These are phyloP conservation scores for Neoniphon sammara DNA, from an alignment of 2,797 vertebrate species.

Conservation along the genomic window DNA sequence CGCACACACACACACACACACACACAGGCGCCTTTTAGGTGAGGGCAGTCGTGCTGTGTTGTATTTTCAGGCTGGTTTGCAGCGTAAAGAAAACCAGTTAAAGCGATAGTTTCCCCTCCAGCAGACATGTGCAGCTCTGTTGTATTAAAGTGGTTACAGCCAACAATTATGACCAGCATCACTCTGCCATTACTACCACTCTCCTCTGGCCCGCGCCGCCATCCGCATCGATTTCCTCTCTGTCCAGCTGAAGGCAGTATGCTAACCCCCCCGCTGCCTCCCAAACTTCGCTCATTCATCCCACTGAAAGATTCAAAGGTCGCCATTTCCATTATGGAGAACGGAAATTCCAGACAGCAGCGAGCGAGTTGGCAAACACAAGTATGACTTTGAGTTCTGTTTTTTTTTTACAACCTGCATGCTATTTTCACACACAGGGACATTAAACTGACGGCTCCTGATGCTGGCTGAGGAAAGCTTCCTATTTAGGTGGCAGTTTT, in stretches of 20 bases:
- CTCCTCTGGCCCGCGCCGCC: slow-evolving; percentile 3
- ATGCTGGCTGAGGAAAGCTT: no score
- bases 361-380: no score
- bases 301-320: slow-evolving; percentile 6
- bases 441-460: no score
- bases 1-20: no score
- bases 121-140: neutral
- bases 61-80: slow-evolving; percentile 36
- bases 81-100: slow-evolving; percentile 7
- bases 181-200: slow-evolving; percentile 2
- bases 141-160: slow-evolving; percentile 28
- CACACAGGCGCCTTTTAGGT: no score
- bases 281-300: slow-evolving; percentile 17
- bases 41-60: neutral
- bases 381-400: no score
- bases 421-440: no score
- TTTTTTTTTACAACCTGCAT: no score
- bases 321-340: slow-evolving; percentile 43
- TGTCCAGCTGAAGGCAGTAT: slow-evolving; percentile 2
- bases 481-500: no score
- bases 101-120: slow-evolving; percentile 28
- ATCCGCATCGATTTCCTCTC: slow-evolving; percentile 40
- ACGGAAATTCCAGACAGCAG: no score
- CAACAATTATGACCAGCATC: neutral
- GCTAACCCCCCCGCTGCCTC: slow-evolving; percentile 12